Base-by-base conservation (phyloP, 2,888 invertebrate species). In the Odontocolon sp. region DNA sequence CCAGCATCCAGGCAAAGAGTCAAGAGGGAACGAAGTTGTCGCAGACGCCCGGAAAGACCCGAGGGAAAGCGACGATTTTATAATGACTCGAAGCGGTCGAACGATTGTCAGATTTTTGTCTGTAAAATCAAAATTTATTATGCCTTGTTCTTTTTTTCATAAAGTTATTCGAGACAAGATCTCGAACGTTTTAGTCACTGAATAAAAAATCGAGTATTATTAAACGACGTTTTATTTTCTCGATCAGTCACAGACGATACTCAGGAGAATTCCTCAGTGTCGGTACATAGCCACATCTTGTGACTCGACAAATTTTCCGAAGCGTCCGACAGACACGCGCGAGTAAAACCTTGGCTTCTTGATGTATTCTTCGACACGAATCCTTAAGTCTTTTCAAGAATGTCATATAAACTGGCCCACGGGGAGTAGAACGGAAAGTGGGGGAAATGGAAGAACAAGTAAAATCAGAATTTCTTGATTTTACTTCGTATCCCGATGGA, bases 301-400 rank as follows among this genome's bases (percentile, higher is more conserved):
- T 31, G 66, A 54, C 66, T 18, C 54, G 54, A 40, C 40, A 31
- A 11, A 66, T 21, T 52, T 18, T 16, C 9, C 38, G 16, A 26
- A 26, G 16, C 21, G 28, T 42, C 40, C 31, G 66, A 8, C n/a
- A 42, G 18, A 42, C 40, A 26, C 38, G 52, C 50, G 16, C 8
- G 52, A 6, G 14, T 28, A 3, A 6, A 14, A 26, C 28, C 23
- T 6, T 11, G 11, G 11, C 66, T 54, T 18, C 18, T 28, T 31
- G 52, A 42, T 66, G 40, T 66, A 66, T 66, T 54, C 54, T 16
- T 54, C 66, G 31, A 33, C 66, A 66, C 31, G 54, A 47, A 45
- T 28, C 28, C 21, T 42, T 6, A 9, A 16, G 1, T 8, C 52
- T 1, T n/a, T 66, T n/a, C 42, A 26, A 33, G 3, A 9, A 54